phyloP scores from a whole-genome alignment of 2,888 invertebrate species.

The Apeira syringaria region DNA sequence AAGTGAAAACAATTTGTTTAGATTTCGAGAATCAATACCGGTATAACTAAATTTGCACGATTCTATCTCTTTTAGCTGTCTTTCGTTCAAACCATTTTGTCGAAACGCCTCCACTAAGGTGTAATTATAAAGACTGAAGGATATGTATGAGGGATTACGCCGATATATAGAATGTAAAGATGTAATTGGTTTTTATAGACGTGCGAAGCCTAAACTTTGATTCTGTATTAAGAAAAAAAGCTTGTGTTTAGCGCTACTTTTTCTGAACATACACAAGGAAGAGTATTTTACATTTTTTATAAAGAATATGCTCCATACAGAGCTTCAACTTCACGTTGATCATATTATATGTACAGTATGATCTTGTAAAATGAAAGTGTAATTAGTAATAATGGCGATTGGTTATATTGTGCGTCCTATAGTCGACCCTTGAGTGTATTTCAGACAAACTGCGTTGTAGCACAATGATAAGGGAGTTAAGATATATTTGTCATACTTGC shows the following conservation, averaged over 20 bases:
- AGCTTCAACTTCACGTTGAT: conserved; percentile 1
- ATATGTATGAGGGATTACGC: conserved; percentile 43
- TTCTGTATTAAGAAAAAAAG: conserved; percentile 22
- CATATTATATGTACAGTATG: conserved; percentile 7
- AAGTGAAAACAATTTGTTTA: neutral
- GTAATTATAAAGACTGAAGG: conserved; percentile 62
- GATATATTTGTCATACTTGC: conserved; percentile 5
- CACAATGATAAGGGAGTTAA: conserved; percentile 2
- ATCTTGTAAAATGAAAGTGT: conserved; percentile 9
- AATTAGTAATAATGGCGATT: conserved; percentile 8
- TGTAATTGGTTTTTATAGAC: conserved; percentile 45
- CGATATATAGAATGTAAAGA: conserved; percentile 33
- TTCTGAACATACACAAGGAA: conserved; percentile 11
- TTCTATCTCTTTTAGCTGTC: too few relatives aligned
- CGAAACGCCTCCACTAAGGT: conserved; percentile 31
- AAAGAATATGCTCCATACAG: conserved; percentile 1
- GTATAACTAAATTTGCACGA: too few relatives aligned
- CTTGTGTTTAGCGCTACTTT: conserved; percentile 7
- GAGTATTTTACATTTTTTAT: neutral
- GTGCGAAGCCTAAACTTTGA: conserved; percentile 39
- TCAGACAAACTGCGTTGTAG: conserved; percentile 8
- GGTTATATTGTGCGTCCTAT: conserved; percentile 5
- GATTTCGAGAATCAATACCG: neutral
- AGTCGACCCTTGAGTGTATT: conserved; percentile 9
- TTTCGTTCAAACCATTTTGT: too few relatives aligned